Evolutionary conservation across 2,113 vertebrate genomes (phyloP).

Genomic region (Chloropsis cyanopogon): DNA sequence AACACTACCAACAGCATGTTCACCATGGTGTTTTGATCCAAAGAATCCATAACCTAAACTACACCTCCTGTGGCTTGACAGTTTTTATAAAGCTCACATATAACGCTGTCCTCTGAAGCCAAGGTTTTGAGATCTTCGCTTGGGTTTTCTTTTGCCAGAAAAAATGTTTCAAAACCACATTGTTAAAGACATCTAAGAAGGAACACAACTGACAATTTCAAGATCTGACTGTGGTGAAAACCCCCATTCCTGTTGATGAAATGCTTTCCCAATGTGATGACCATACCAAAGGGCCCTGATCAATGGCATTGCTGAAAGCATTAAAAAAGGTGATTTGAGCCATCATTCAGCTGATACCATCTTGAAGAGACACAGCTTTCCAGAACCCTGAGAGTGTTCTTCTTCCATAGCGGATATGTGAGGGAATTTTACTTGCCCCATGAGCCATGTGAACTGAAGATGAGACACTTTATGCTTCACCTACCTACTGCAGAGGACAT

Average conservation of each 20-base stretch:
- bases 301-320: conserved; percentile 6
- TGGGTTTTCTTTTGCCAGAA: neutral
- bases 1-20: neutral
- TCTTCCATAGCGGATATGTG: neutral
- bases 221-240: neutral
- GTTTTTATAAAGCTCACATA: neutral
- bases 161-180: conserved; percentile 3
- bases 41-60: neutral
- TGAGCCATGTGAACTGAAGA: neutral
- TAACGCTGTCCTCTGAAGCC: neutral
- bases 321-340: conserved; percentile 7
- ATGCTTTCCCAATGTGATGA: conserved; percentile 25
- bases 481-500: neutral
- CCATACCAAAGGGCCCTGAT: neutral
- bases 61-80: neutral
- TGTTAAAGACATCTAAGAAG: neutral
- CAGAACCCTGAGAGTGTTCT: conserved; percentile 21
- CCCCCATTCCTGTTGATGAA: neutral
- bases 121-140: neutral
- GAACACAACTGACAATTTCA: conserved; percentile 6
- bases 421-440: neutral
- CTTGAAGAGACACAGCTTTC: neutral
- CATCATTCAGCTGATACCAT: neutral
- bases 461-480: conserved; percentile 17
- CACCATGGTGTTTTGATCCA: neutral